These are phyloP conservation scores for Drosophila anomalata DNA, from an alignment of 2,888 invertebrate genomes.

Conservation along the genomic window DNA sequence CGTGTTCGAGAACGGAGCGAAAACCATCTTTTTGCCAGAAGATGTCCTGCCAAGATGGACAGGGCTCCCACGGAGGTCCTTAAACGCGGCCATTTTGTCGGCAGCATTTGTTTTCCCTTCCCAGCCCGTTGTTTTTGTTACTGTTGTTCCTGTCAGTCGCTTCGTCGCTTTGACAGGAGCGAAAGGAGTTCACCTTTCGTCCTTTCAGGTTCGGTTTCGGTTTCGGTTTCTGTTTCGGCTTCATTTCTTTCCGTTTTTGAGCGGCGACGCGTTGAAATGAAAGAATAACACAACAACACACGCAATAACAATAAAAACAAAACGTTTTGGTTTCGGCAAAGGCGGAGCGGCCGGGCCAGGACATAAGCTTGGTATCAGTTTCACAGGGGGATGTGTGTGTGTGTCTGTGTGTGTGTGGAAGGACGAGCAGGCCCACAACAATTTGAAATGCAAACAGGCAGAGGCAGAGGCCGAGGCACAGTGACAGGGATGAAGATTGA, in stretches of 20 bases:
- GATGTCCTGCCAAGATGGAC: background rate
- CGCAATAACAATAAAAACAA: constrained; percentile 44
- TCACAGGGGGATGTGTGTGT: constrained; percentile 7
- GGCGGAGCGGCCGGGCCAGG: constrained; percentile 5
- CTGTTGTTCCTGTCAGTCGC: constrained; percentile 62
- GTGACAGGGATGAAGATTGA: background rate
- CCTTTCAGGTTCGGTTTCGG: constrained; percentile 1
- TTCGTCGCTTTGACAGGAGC: constrained; percentile 57
- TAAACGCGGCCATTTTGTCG: constrained; percentile 33
- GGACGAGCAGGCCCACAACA: constrained; percentile 12
- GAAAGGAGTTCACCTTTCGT: constrained; percentile 46
- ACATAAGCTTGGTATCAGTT: constrained; percentile 36
- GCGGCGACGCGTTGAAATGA: constrained; percentile 74
- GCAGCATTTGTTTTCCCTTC: constrained; percentile 31
- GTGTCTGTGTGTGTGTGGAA: constrained; percentile 1
- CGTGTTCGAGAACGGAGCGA: background rate
- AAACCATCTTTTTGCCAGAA: background rate
- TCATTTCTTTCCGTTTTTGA: constrained; percentile 12
- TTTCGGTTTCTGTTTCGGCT: constrained; percentile 9
- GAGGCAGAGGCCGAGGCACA: background rate
- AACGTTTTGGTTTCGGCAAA: constrained; percentile 23
- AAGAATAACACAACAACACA: constrained; percentile 69
- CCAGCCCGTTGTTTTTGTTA: constrained; percentile 34
- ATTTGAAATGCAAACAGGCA: constrained; percentile 27
- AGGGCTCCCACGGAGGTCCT: background rate